Conservation (phyloP, 2,797 vertebrate species). For the Ciconia nigra region DNA sequence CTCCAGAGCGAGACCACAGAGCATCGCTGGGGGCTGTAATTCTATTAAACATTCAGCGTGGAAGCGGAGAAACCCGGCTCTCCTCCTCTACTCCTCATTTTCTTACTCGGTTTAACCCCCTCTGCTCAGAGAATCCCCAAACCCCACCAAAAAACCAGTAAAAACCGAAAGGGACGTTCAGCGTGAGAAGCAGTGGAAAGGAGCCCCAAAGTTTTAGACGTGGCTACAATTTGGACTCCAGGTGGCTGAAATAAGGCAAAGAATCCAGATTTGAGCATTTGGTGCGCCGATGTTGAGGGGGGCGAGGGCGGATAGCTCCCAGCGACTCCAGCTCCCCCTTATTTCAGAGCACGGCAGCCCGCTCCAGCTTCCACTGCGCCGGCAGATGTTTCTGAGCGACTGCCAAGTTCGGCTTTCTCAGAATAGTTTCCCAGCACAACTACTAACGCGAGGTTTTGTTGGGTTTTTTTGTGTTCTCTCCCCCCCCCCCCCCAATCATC, state of each 20-base stretch:
- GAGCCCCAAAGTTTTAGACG: neutral
- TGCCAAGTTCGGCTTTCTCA: neutral
- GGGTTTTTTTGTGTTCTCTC: neutral
- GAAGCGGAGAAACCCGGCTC: neutral
- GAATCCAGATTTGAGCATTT: too few species aligned
- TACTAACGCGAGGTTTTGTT: neutral
- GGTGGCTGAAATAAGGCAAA: neutral
- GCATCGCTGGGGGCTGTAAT: neutral
- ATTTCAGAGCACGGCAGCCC: neutral
- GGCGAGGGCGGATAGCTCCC: neutral
- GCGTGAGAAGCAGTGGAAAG: neutral
- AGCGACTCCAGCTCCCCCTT: neutral
- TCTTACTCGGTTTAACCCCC: neutral
- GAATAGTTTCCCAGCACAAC: neutral
- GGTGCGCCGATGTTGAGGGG: rapidly evolving
- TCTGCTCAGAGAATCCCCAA: neutral
- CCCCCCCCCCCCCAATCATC: neutral
- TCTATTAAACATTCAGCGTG: neutral
- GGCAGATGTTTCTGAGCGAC: neutral
- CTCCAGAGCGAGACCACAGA: neutral
- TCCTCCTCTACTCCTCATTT: neutral
- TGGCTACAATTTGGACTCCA: rapidly evolving
- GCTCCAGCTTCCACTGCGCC: neutral
- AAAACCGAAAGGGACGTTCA: neutral
- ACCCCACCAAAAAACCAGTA: neutral